These are phyloP conservation scores for Marronus borbonicus DNA, from an alignment of 2,888 invertebrate genomes.

Conservation along the genomic window DNA sequence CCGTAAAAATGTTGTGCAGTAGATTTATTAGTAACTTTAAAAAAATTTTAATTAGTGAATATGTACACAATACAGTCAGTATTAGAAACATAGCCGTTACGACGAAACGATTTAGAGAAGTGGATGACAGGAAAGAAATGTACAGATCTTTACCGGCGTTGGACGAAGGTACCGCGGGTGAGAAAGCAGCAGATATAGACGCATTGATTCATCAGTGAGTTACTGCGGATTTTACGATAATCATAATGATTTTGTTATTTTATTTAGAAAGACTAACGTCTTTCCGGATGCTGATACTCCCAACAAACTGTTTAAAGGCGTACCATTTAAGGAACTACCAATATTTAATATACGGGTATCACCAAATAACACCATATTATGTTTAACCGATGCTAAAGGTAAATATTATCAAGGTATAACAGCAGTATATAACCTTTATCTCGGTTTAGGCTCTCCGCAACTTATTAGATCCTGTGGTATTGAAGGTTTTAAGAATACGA, in stretches of 20 bases:
- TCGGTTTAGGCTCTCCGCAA: slow-evolving; percentile 72
- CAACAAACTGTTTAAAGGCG: slow-evolving; percentile 81
- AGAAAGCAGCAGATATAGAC: slow-evolving; percentile 82
- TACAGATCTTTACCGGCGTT: slow-evolving; percentile 71
- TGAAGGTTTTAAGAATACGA: slow-evolving; percentile 95
- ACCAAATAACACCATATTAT: slow-evolving; percentile 91
- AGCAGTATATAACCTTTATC: neutral
- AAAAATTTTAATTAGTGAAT: slow-evolving; percentile 36
- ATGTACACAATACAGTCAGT: slow-evolving; percentile 6
- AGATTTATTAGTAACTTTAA: slow-evolving; percentile 43
- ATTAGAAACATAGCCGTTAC: slow-evolving; percentile 50
- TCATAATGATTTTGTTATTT: slow-evolving; percentile 7
- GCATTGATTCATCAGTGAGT: slow-evolving; percentile 75
- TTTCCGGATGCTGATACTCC: slow-evolving; percentile 85
- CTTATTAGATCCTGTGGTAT: slow-evolving; percentile 85
- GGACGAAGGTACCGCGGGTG: slow-evolving; percentile 87
- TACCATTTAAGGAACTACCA: slow-evolving; percentile 85
- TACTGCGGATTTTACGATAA: neutral
- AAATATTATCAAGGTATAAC: slow-evolving; percentile 49
- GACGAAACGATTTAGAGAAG: slow-evolving; percentile 65
- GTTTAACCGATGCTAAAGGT: slow-evolving; percentile 82
- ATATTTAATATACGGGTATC: slow-evolving; percentile 87
- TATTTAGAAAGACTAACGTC: slow-evolving; percentile 77
- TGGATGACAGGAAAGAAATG: slow-evolving; percentile 73
- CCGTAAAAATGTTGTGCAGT: slow-evolving; percentile 42